phyloP scores from a whole-genome alignment of 2,888 invertebrate species.

The Eupithecia dodoneata region DNA sequence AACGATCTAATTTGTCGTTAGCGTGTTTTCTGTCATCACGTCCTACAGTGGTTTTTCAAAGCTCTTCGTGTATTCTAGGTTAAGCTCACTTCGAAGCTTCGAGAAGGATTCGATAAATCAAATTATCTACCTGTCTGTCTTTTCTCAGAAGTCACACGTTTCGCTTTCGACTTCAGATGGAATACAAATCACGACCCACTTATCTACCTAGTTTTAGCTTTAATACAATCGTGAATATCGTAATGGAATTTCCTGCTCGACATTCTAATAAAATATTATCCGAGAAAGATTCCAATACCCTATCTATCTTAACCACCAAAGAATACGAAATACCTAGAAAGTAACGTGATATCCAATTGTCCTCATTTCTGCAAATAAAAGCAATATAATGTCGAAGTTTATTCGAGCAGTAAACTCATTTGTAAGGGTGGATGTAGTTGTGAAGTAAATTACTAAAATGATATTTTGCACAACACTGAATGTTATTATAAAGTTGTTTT shows the following conservation, averaged over 20 bases:
- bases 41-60: constrained; percentile 45
- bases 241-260: constrained; percentile 5
- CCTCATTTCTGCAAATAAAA: constrained; percentile 12
- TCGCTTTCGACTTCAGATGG: constrained; percentile 1
- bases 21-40: constrained; percentile 51
- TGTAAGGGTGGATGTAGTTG: constrained; percentile 23
- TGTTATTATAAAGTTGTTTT: constrained; percentile 47
- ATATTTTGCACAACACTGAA: constrained; percentile 27
- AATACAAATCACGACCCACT: constrained; percentile 11
- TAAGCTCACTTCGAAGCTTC: not conserved
- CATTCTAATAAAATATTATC: not conserved
- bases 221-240: constrained; percentile 5
- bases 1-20: constrained; percentile 55
- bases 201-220: constrained; percentile 7
- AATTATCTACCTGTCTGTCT: not conserved
- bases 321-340: not conserved
- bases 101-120: constrained; percentile 5
- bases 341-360: not conserved
- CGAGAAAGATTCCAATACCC: not conserved
- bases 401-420: constrained; percentile 40
- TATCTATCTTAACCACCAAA: not conserved
- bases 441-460: constrained; percentile 24
- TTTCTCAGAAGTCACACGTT: not conserved
- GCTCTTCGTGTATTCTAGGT: not conserved
- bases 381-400: constrained; percentile 42